Base-by-base conservation (phyloP, 2,888 invertebrate species). In the Parnassius glacialis region DNA sequence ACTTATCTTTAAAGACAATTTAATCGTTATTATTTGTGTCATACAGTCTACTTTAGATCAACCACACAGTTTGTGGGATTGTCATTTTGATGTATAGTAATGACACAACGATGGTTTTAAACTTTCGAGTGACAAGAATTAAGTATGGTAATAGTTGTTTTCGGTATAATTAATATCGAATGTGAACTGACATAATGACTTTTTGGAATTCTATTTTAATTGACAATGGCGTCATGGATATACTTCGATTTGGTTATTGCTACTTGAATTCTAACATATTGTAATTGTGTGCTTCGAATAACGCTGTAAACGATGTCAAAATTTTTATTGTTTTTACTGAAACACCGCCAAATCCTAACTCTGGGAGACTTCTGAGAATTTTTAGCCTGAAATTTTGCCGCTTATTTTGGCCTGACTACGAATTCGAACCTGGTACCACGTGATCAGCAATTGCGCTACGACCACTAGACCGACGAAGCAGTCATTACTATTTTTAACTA, bases 171-270 rank as follows among this genome's bases (percentile, higher is more conserved):
- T 83, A 83, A 85, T 83, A 70, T 65, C 62, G 65, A 77, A 83
- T 79, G 87, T 67, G 73, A 79, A 86, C 75, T 84, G 88, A 88
- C 85, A 81, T 83, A 81, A 87, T 83, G 86, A 79, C 81, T 76
- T 73, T 75, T 75, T 66, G 66, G 71, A 68, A 63, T 67, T 71
- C 72, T 74, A 70, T 76, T 81, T 75, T 79, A 79, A 82, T 83
- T 82, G 75, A 77, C 70, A 68, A 67, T 70, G 70, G 66, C 64
- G 70, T 73, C 71, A 72, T 70, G 43, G 51, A 34, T 67, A 50
- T 47, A 34, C 67, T 67, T 64, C 67, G 68, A 67, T 65, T 67
- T 68, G 65, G 68, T 57, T 60, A 42, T 54, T 50, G 61, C 43
- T 59, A 10, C 34, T 16, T 56, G 62, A 59, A 67, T 67, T 62